phyloP scores from a whole-genome alignment of 1,140 invertebrate genomes.

The Planococcus citri region DNA sequence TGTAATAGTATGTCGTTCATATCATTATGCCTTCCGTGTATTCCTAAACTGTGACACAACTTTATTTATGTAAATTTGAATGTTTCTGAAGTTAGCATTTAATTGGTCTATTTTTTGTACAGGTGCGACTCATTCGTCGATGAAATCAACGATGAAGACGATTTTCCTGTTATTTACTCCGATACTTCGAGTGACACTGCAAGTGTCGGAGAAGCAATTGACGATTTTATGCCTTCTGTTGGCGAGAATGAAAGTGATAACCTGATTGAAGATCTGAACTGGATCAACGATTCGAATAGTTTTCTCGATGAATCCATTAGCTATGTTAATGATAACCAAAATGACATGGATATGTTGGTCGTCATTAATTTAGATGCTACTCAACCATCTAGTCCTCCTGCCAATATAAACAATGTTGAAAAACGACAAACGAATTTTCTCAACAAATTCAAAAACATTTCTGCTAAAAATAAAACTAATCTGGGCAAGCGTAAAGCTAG shows the following conservation, averaged over 20 bases:
- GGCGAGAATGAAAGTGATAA: neutral
- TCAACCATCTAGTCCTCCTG: too few species aligned
- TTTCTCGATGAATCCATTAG: neutral
- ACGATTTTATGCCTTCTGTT: neutral
- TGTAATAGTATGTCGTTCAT: too few species aligned
- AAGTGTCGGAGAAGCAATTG: neutral
- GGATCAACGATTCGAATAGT: neutral
- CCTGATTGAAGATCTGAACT: neutral
- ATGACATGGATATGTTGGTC: neutral
- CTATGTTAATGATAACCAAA: neutral
- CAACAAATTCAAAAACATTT: constrained; percentile 3
- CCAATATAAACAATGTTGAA: neutral
- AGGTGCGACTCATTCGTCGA: neutral
- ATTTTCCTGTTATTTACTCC: constrained; percentile 5
- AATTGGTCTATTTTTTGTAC: neutral
- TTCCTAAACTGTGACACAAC: too few species aligned
- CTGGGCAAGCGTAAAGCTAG: neutral
- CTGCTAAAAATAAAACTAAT: neutral
- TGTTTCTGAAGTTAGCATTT: neutral
- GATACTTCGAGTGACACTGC: constrained; percentile 4
- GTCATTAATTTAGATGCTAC: neutral
- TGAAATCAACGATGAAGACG: neutral
- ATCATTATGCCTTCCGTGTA: too few species aligned
- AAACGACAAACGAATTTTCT: neutral
- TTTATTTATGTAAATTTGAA: neutral